Evolutionary conservation across 2,113 vertebrate species (phyloP), one percentile per base, ranked within the genome.

Genomic region (Steatornis caripensis): DNA sequence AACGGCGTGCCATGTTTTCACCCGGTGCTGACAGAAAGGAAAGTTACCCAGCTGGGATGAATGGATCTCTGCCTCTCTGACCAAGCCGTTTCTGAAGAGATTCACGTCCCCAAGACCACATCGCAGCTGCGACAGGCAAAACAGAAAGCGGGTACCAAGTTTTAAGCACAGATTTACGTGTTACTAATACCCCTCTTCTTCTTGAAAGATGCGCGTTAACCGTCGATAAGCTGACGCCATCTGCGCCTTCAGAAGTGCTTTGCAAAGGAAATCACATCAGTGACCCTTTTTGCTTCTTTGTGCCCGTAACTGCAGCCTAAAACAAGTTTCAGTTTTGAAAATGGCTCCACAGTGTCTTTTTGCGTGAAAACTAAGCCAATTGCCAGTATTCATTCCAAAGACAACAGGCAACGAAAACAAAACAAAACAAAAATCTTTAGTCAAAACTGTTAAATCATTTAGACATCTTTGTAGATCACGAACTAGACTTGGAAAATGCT

Each of bases 381-480:
- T 78, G 87, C 81, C 93, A 91, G 71, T 48, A 86, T n/a, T n/a
- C n/a, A n/a, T n/a, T n/a, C n/a, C 37, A 93, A 76, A 93, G 66
- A 64, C 54, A 82, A 92, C 45, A 88, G 81, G 68, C 71, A 72
- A 37, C 1, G 60, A 49, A 86, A 86, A 66, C 45, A 89, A 80
- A 92, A 51, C 55, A n/a, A 61, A 53, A 53, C 58, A 65, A 65
- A 68, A 41, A 43, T 69, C 72, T 78, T 69, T 23, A 74, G 66
- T 43, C 24, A 61, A 77, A 93, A 84, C 64, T 74, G 71, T 62
- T 48, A 65, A 74, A 70, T 41, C 21, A 86, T 41, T 83, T 15
- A 49, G 64, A 76, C 27, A 46, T 53, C 79, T 92, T 41, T 71
- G 69, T 10, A 68, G 37, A n/a, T n/a, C n/a, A n/a, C n/a, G n/a